Base-by-base conservation (phyloP, 1,140 invertebrate species). In the Ostrea denselamellosa region DNA sequence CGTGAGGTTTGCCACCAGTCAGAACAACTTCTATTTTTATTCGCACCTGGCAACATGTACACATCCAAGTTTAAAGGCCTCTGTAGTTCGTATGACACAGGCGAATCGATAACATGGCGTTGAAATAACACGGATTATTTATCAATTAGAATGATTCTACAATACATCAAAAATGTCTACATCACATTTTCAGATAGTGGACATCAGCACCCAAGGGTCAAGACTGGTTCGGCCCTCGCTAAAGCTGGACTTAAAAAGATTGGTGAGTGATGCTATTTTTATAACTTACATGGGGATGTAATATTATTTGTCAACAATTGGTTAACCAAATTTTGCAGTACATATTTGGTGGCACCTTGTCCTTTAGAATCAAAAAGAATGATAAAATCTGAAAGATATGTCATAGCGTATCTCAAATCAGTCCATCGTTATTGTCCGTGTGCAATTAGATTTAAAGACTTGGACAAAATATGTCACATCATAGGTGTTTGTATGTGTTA, bases 101-200 rank as follows among this genome's bases (percentile, higher is more conserved):
- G 14, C 25, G 68, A 77, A 77, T 77, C 68, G 68, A 77, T 77
- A 77, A 77, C 22, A 77, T 77, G 68, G 68, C 68, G 68, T 77
- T 77, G 68, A 77, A 77, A 77, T 77, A 77, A 77, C 68, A 77
- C 68, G 25, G 68, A 77, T 77, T 77, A 28, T 34, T 77, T 77
- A 77, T 77, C 25, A 77, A 28, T 34, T 77, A 77, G 68, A 34
- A 77, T 77, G 68, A 77, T 77, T 77, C 68, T 77, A 28, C 68
- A 77, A 14, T 77, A 77, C 25, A 77, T 77, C 22, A 77, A 77
- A 77, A 77, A 77, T 77, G 68, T 77, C 68, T 77, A 77, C 68
- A 77, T 77, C 68, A 77, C 68, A 34, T 77, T 77, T 77, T 77
- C 68, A 77, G 68, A 77, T 77, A 77, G 68, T 77, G 68, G 68